phyloP scores from a whole-genome alignment of 2,888 invertebrate genomes.

The Volucella bombylans region DNA sequence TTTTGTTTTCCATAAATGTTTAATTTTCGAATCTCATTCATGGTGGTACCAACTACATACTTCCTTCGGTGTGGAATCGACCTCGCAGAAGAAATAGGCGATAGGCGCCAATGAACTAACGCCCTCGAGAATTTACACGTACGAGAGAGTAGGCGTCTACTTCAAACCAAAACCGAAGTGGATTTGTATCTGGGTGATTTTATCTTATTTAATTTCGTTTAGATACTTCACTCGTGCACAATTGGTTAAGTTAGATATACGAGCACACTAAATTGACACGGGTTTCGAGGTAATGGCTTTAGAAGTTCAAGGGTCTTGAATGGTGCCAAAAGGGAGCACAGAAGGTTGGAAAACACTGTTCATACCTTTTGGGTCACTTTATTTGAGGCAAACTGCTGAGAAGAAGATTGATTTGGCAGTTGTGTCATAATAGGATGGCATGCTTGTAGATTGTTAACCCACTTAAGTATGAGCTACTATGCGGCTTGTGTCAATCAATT shows the following conservation, averaged over 20 bases:
- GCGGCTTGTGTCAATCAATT: no score
- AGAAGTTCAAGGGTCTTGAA: no score
- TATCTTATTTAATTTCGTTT: slow-evolving; percentile 48
- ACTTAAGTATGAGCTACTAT: no score
- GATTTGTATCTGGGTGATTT: slow-evolving; percentile 36
- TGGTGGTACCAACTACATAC: not conserved
- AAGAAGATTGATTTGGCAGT: no score
- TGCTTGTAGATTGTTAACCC: no score
- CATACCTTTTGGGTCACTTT: no score
- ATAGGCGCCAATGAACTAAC: slow-evolving; percentile 40
- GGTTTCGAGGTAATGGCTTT: not conserved
- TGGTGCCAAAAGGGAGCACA: no score
- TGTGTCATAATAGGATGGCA: no score
- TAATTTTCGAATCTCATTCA: slow-evolving; percentile 3
- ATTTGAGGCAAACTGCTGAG: no score
- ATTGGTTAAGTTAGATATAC: slow-evolving; percentile 6
- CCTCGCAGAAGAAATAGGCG: slow-evolving; percentile 19
- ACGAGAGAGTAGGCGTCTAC: slow-evolving; percentile 46
- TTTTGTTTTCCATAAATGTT: slow-evolving; percentile 1
- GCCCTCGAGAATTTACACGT: slow-evolving; percentile 13
- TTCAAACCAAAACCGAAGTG: slow-evolving; percentile 42
- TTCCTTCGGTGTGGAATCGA: not conserved
- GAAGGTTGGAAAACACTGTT: no score
- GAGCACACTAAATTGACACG: not conserved
- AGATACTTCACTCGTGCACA: slow-evolving; percentile 25